A percentile compares a stretch with the other conserved stretches of the same genome.
Evolutionary conservation across 2,888 invertebrate genomes (phyloP).

Genomic region (Pasiphila rectangulata): DNA sequence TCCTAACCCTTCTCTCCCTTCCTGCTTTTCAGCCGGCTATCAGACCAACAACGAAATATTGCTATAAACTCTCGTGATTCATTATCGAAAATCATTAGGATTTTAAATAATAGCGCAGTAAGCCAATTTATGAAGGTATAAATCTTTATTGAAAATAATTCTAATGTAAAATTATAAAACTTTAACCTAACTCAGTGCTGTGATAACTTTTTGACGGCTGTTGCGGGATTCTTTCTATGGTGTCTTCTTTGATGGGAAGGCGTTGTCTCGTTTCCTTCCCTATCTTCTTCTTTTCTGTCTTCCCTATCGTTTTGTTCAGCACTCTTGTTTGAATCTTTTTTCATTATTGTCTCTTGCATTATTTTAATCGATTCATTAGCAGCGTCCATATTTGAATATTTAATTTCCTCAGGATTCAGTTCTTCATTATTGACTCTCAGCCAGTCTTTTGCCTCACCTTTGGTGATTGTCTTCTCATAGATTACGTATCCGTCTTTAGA

Average conservation of each 20-base stretch:
- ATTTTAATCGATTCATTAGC: too few species aligned
- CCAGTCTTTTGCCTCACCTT: conserved; percentile 66
- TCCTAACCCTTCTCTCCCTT: too few species aligned
- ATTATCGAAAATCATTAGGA: too few species aligned
- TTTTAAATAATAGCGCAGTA: too few species aligned
- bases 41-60: too few species aligned
- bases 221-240: conserved; percentile 15
- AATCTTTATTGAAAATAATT: too few species aligned
- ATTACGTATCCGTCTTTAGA: conserved; percentile 72
- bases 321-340: neutral
- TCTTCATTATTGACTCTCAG: conserved; percentile 39
- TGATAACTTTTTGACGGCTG: conserved; percentile 8
- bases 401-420: conserved; percentile 11
- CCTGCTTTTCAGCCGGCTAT: too few species aligned
- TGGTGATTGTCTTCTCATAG: conserved; percentile 65
- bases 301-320: conserved; percentile 18
- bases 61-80: too few species aligned
- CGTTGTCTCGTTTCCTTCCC: conserved; percentile 12
- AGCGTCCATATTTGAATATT: too few species aligned
- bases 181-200: neutral
- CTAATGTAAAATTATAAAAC: conserved; percentile 27
- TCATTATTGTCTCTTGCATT: conserved; percentile 14
- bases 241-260: conserved; percentile 15
- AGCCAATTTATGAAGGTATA: too few species aligned
- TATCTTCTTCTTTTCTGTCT: conserved; percentile 12